These are phyloP conservation scores for Psylliodes chrysocephalus DNA, from an alignment of 2,888 invertebrate genomes.

Conservation along the genomic window DNA sequence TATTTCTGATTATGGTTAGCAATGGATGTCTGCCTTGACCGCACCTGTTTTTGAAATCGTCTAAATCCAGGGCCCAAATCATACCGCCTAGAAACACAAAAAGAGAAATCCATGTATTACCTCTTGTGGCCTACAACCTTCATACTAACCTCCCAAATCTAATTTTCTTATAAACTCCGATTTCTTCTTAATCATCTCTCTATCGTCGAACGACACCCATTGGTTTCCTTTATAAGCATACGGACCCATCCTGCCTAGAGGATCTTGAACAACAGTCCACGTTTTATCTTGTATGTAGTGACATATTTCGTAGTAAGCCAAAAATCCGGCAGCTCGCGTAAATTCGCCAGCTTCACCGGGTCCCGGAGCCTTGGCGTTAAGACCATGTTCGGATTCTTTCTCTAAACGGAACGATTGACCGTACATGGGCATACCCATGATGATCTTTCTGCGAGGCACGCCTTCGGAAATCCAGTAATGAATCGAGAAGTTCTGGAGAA, in stretches of 20 bases:
- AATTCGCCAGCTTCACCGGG: slow-evolving; percentile 88
- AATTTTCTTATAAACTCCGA: slow-evolving; percentile 80
- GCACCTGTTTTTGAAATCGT: slow-evolving; percentile 85
- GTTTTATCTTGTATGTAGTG: slow-evolving; percentile 80
- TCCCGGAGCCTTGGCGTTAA: slow-evolving; percentile 80
- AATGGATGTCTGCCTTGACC: slow-evolving; percentile 84
- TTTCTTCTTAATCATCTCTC: slow-evolving; percentile 81
- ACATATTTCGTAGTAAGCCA: slow-evolving; percentile 93
- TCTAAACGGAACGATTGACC: slow-evolving; percentile 84
- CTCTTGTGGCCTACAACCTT: too few relatives aligned
- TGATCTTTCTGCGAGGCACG: slow-evolving; percentile 81
- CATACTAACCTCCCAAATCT: slow-evolving; percentile 76
- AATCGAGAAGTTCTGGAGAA: slow-evolving; percentile 83
- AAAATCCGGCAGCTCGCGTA: slow-evolving; percentile 85
- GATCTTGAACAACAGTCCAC: slow-evolving; percentile 85
- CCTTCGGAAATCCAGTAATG: slow-evolving; percentile 91
- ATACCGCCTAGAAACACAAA: slow-evolving; percentile 77
- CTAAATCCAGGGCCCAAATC: slow-evolving; percentile 91
- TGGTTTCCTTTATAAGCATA: slow-evolving; percentile 88
- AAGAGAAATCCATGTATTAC: too few relatives aligned
- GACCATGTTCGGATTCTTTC: slow-evolving; percentile 70
- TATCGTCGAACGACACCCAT: slow-evolving; percentile 90
- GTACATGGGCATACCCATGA: slow-evolving; percentile 91
- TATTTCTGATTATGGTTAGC: slow-evolving; percentile 79
- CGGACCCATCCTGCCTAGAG: slow-evolving; percentile 83